Evolutionary conservation across 2,797 vertebrate genomes (phyloP).

Genomic region (Gadopsis marmoratus): DNA sequence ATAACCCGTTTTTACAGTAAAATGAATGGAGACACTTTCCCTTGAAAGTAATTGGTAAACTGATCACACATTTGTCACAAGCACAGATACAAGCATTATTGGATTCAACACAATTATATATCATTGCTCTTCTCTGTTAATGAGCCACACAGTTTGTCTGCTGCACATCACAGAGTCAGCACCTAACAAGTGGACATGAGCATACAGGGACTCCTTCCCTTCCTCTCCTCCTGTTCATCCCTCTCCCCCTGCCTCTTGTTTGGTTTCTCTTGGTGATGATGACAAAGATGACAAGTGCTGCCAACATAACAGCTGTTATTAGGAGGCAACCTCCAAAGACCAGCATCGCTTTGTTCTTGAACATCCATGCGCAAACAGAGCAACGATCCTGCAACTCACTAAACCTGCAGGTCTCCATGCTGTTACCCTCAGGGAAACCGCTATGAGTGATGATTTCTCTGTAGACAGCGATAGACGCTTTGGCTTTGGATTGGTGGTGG

Average conservation of each 20-base stretch:
- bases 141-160: constrained; percentile 23
- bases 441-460: constrained; percentile 84
- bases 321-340: constrained; percentile 90
- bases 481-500: constrained; percentile 87
- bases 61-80: constrained; percentile 37
- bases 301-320: constrained; percentile 83
- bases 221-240: constrained; percentile 68
- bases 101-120: constrained; percentile 1
- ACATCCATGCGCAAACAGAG: constrained; percentile 81
- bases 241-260: constrained; percentile 71
- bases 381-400: constrained; percentile 69
- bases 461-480: constrained; percentile 89
- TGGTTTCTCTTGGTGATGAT: constrained; percentile 77
- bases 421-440: constrained; percentile 82
- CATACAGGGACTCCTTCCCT: constrained; percentile 51
- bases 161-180: constrained; percentile 30
- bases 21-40: constrained; percentile 6
- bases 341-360: constrained; percentile 88
- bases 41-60: constrained; percentile 21
- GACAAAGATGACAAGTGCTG: constrained; percentile 81
- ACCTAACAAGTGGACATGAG: constrained; percentile 34
- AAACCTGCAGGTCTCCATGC: constrained; percentile 67
- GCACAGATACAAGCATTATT: constrained; percentile 7
- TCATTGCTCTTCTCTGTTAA: background rate
- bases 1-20: constrained; percentile 16